A percentile compares a stretch with the other conserved stretches of the same genome.
phyloP scores from a whole-genome alignment of 2,888 invertebrate genomes.

The Nezara viridula region DNA sequence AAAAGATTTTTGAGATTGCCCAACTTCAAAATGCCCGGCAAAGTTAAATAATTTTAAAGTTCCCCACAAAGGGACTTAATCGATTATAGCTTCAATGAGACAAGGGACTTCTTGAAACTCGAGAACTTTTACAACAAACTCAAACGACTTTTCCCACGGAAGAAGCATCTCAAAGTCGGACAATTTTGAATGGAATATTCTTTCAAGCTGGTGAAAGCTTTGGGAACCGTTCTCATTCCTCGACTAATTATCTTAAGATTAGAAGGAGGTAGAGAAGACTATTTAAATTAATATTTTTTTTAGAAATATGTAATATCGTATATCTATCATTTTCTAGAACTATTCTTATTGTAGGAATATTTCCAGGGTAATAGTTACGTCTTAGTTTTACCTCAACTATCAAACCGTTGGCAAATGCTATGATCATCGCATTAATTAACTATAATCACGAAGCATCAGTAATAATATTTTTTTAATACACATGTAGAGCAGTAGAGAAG shows the following conservation, averaged over 20 bases:
- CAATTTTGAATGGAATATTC: constrained; percentile 15
- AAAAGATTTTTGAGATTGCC: background rate
- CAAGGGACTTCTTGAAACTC: constrained; percentile 26
- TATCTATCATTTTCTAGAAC: background rate
- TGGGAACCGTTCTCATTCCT: background rate
- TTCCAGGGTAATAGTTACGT: too few relatives aligned
- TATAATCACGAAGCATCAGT: too few relatives aligned
- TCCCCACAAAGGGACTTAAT: constrained; percentile 21
- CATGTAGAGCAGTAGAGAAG: too few relatives aligned
- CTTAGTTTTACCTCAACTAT: too few relatives aligned
- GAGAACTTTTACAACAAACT: constrained; percentile 46
- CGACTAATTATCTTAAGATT: background rate
- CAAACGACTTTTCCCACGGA: constrained; percentile 1
- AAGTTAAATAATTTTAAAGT: constrained; percentile 40
- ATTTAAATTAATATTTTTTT: background rate
- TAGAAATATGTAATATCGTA: too few relatives aligned
- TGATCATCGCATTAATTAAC: too few relatives aligned
- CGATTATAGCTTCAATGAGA: constrained; percentile 44
- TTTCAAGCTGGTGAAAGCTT: background rate
- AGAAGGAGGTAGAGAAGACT: background rate
- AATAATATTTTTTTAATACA: too few relatives aligned
- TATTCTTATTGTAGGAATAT: background rate
- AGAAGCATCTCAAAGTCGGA: constrained; percentile 6
- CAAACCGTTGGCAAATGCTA: too few relatives aligned
- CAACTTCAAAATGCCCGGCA: constrained; percentile 1